Conservation (phyloP, 2,113 vertebrate genomes). For the Bubo scandiacus region DNA sequence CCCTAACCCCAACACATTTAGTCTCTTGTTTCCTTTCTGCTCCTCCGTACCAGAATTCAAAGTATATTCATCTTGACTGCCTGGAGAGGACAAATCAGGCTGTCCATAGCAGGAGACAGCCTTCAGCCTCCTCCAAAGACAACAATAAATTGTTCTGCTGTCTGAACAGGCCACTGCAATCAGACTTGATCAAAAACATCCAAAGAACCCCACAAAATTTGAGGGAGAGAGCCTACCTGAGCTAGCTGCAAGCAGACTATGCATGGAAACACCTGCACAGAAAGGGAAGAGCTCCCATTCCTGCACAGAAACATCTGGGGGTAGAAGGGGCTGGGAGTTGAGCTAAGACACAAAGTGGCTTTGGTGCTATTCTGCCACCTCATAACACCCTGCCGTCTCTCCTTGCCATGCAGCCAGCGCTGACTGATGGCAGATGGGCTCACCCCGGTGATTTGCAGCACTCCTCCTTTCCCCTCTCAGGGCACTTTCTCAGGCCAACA, state of each 20-base stretch:
- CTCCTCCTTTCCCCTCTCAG: neutral
- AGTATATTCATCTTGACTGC: neutral
- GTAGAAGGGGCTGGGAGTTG: neutral
- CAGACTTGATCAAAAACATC: constrained; percentile 45
- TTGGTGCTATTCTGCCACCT: neutral
- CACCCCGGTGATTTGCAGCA: neutral
- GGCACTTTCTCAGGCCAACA: constrained; percentile 20
- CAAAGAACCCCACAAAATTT: neutral
- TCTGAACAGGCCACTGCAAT: constrained; percentile 44
- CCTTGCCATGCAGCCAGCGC: neutral
- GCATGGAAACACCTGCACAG: neutral
- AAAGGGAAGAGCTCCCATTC: neutral
- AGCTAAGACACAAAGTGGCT: neutral
- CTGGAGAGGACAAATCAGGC: neutral
- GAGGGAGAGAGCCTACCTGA: neutral
- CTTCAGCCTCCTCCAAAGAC: constrained; percentile 46
- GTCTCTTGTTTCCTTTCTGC: neutral
- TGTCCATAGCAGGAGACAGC: constrained; percentile 10
- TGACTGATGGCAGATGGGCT: neutral
- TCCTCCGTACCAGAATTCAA: neutral
- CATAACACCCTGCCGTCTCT: neutral
- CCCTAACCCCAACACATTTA: neutral
- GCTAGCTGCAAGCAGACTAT: constrained; percentile 32
- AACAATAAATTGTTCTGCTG: constrained; percentile 34
- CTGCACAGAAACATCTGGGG: neutral